Conservation (phyloP, 2,113 vertebrate genomes). For the Salvator merianae region DNA sequence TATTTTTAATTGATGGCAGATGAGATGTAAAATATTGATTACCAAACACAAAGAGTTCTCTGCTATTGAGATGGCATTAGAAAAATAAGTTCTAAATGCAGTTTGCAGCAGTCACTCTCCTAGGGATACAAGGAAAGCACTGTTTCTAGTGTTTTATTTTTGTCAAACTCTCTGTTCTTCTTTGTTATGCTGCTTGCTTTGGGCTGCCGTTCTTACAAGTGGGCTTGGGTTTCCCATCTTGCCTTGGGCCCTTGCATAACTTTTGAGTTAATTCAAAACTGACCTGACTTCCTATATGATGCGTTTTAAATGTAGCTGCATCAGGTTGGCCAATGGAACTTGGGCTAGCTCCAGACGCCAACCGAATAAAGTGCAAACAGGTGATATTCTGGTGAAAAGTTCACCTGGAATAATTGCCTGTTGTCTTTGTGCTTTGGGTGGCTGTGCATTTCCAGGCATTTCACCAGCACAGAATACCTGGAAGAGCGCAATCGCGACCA, state of each 20-base stretch:
- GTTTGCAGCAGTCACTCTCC: neutral
- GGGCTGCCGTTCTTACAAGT: neutral
- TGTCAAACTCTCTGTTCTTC: neutral
- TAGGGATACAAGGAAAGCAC: neutral
- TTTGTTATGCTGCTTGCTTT: constrained; percentile 11
- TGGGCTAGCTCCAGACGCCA: no score
- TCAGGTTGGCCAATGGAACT: no score
- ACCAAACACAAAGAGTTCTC: constrained; percentile 27
- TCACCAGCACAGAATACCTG: no score
- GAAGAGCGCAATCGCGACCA: no score
- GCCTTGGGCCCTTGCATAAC: rapidly evolving
- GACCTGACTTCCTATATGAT: no score
- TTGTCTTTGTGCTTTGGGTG: no score
- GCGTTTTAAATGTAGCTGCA: no score
- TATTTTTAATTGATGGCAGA: constrained; percentile 47
- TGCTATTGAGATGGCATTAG: neutral
- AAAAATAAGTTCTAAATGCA: neutral
- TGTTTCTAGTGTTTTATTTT: no score
- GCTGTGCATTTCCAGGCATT: no score
- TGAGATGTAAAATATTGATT: neutral
- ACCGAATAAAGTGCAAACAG: no score
- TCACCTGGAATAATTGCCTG: no score
- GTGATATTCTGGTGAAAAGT: no score
- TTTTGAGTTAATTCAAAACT: neutral
- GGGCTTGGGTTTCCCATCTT: neutral